phyloP scores from a whole-genome alignment of 2,113 vertebrate species.

The Penelope pileata region DNA sequence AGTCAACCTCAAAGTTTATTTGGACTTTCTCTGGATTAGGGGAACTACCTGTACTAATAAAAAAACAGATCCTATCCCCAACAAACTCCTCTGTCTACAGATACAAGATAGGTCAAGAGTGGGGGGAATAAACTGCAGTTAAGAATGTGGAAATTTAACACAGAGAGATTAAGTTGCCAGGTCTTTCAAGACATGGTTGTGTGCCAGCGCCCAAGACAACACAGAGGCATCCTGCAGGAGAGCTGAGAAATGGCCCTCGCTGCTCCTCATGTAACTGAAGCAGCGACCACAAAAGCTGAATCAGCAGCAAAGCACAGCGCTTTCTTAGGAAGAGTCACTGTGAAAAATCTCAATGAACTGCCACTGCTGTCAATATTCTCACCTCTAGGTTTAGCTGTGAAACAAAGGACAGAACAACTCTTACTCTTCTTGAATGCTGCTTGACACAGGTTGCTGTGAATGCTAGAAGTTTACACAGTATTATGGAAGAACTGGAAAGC shows the following conservation, averaged over 20 bases:
- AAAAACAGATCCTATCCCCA: not conserved
- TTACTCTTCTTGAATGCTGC: not conserved
- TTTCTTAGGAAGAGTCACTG: not conserved
- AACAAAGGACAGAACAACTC: not conserved
- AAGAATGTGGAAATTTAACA: not conserved
- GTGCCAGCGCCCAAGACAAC: not conserved
- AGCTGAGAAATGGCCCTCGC: not conserved
- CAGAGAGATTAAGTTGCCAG: not conserved
- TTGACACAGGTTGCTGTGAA: not conserved
- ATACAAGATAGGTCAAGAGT: not conserved
- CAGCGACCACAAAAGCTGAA: not conserved
- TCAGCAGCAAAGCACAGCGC: not conserved
- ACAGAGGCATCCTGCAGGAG: rapidly evolving
- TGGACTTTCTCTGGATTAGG: not conserved
- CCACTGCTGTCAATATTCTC: not conserved
- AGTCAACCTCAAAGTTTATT: not conserved
- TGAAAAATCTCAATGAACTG: not conserved
- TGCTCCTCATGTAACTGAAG: not conserved
- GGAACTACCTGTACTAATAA: not conserved
- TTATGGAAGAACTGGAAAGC: not conserved
- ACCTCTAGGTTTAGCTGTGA: not conserved
- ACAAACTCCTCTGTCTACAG: not conserved
- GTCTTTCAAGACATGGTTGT: not conserved
- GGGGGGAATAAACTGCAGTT: not conserved
- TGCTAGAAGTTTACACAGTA: not conserved